Base-by-base conservation (phyloP, 2,113 vertebrate species). In the Pelvicachromis taeniatus region DNA sequence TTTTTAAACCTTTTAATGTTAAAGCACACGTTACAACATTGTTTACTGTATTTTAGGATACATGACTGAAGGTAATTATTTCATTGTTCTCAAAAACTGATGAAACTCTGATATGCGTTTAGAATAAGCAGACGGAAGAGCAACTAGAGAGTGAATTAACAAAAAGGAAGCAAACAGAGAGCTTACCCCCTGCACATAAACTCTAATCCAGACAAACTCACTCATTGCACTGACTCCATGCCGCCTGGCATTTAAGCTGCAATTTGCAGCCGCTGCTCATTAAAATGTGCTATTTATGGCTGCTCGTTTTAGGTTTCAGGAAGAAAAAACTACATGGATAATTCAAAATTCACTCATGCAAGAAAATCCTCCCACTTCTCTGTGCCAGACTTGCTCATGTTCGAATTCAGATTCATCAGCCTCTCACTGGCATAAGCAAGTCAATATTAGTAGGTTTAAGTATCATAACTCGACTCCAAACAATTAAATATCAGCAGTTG, bases 201-300 rank as follows among this genome's bases (percentile, higher is more conserved):
- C 65, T 40, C 29, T 84, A 81, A 81, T 88, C 83, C 68, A 61
- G 65, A 80, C 61, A 80, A 68, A 83, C 61, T 85, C 78, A 63
- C 55, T 61, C 29, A 10, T 9, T 68, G 23, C 61, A 19, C 61
- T 40, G 77, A 79, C 38, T 79, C 77, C 14, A 42, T 45, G 61
- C 70, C 42, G 86, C 54, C 82, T 61, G 84, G 29, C 56, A 70
- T 78, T 84, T 77, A 58, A 85, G 81, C 14, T 3, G 70, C 70
- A 75, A 75, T 82, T 77, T 84, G 61, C 81, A 50, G 80, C 26
- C 35, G 63, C 56, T 75, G 48, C 77, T 83, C 86, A 61, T 81
- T 81, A 81, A 89, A 81, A 84, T 1, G 6, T 35, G 55, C 55
- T 77, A 58, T 87, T 87, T 79, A 12, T 82, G 77, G 26, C 33